phyloP scores from a whole-genome alignment of 1,140 invertebrate species.

The Sycophaga agraensis region DNA sequence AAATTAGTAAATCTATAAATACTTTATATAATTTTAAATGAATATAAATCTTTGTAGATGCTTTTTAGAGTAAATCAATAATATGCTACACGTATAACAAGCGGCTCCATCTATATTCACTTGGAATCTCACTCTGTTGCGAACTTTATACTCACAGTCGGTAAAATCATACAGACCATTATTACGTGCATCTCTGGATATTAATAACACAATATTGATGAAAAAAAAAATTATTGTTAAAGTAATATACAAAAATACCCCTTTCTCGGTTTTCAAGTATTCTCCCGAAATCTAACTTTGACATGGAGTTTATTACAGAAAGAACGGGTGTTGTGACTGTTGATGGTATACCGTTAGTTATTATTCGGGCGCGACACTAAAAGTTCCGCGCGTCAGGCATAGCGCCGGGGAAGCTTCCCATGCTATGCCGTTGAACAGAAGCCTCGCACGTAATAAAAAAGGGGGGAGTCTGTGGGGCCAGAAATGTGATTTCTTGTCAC shows the following conservation, averaged over 20 bases:
- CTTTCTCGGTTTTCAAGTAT: too few relatives aligned
- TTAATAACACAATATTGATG: too few relatives aligned
- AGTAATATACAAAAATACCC: too few relatives aligned
- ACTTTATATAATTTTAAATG: too few relatives aligned
- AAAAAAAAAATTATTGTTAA: too few relatives aligned
- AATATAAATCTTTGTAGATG: too few relatives aligned
- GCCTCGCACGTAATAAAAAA: constrained; percentile 10
- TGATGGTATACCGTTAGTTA: neutral
- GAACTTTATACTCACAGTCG: neutral
- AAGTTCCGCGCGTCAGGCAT: neutral
- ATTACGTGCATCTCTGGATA: too few relatives aligned
- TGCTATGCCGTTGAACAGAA: neutral
- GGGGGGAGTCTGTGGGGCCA: neutral
- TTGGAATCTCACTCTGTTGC: neutral
- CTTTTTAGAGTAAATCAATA: neutral
- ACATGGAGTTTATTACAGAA: too few relatives aligned
- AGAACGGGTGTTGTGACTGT: too few relatives aligned
- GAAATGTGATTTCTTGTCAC: constrained; percentile 33
- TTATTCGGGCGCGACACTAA: neutral
- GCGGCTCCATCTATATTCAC: neutral
- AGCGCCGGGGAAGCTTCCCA: too few relatives aligned
- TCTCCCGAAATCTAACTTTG: too few relatives aligned
- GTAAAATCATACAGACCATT: neutral
- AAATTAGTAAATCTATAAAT: too few relatives aligned
- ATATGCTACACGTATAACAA: neutral